Base-by-base conservation (phyloP, 2,888 invertebrate genomes). In the Chymomyza caudatula region DNA sequence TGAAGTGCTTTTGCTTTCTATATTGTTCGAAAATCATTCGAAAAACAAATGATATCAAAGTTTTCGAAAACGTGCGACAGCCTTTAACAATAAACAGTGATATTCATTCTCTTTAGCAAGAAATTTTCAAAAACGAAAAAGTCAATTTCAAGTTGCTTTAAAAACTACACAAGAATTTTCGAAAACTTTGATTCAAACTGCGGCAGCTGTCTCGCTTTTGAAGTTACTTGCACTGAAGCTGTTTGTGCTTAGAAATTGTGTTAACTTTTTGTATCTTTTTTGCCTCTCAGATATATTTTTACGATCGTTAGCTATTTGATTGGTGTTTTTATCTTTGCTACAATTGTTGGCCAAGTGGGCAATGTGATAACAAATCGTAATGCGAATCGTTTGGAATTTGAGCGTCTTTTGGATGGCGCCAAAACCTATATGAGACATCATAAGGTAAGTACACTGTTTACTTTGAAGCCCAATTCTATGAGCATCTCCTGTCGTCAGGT, bases 361-460 rank as follows among this genome's bases (percentile, higher is more conserved):
- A 98, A 98, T 91, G 98, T 98, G 87, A 98, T 98, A 91, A 98
- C 97, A 59, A 98, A 98, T 91, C 93, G 98, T 80, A 98, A 98
- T 90, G 98, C 98, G 54, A 98, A 97, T 91, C 93, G 98, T 58
- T 92, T 98, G 85, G 98, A 98, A 91, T 98, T 98, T 87, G 98
- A 98, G 91, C 92, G 98, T 72, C 93, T 98, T 37, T 91, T 98
- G 88, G 98, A 98, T 90, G 98, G 98, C 63, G 98, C 98, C 70
- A 98, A 98, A 91, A 96, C 97, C 25, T 98, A 98, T 88, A 98
- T 98, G 98, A 92, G 98, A 78, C 97, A 98, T 90, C 98, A 98
- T 91, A 98, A 98, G 92, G 94, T 94, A 6, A 90, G 88, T 71
- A 63, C 56, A n/a, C 13, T 4, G 13, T 25, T 15, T 8, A 4